Percentiles rank a stretch among this genome's conserved stretches.
These are phyloP conservation scores for Plagiodera versicolora DNA, from an alignment of 2,888 invertebrate species.

Conservation along the genomic window DNA sequence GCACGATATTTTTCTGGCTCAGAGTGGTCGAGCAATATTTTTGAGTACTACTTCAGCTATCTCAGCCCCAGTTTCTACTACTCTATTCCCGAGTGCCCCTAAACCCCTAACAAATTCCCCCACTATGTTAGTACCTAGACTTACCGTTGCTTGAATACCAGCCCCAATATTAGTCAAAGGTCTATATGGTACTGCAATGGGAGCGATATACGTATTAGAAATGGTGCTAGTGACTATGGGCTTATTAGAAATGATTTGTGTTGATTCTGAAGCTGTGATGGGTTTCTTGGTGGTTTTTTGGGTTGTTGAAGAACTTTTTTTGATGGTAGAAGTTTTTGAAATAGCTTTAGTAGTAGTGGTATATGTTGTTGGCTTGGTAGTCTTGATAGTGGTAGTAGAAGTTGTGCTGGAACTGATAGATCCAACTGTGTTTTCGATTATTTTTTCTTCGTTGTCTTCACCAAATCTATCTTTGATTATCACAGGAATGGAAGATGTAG, in stretches of 20 bases:
- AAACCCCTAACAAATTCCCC: constrained; percentile 41
- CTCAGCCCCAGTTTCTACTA: constrained; percentile 48
- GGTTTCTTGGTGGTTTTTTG: constrained; percentile 15
- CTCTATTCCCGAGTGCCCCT: constrained; percentile 41
- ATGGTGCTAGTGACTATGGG: constrained; percentile 19
- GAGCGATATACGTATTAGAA: constrained; percentile 6
- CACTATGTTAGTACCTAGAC: constrained; percentile 40
- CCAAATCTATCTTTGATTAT: constrained; percentile 26
- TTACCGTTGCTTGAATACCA: constrained; percentile 45
- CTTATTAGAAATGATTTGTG: constrained; percentile 24
- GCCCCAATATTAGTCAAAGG: constrained; percentile 37
- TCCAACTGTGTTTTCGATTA: background rate
- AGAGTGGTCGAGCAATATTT: constrained; percentile 34
- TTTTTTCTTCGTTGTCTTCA: background rate
- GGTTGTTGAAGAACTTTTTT: background rate
- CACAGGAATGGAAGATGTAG: constrained; percentile 7
- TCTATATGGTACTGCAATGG: constrained; percentile 26
- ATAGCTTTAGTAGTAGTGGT: constrained; percentile 21
- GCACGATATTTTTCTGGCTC: background rate
- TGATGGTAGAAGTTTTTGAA: constrained; percentile 21
- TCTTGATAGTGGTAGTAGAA: background rate
- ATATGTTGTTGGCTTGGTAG: constrained; percentile 1
- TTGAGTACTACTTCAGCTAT: constrained; percentile 48
- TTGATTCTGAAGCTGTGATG: constrained; percentile 12
- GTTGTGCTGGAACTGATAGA: background rate